These are phyloP conservation scores for Drosophila ambigua DNA, from an alignment of 1,140 invertebrate species.

Conservation along the genomic window DNA sequence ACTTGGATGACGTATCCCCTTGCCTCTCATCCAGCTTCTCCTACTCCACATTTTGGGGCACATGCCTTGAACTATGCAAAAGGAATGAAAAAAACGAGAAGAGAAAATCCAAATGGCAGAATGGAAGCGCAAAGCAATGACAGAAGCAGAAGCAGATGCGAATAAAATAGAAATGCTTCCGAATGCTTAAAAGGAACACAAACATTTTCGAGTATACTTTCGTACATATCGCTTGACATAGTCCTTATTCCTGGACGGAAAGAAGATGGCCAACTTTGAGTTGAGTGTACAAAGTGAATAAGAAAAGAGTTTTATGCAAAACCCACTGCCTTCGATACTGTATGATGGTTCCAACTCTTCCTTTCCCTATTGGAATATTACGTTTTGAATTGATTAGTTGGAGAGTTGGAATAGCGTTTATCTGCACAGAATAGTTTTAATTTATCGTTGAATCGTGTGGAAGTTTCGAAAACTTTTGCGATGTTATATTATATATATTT, in stretches of 20 bases:
- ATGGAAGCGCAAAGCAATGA: constrained; percentile 60
- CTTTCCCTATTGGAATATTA: neutral
- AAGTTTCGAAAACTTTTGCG: no score
- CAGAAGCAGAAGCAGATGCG: constrained; percentile 39
- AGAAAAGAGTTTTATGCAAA: constrained; percentile 40
- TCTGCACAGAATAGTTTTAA: no score
- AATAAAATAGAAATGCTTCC: constrained; percentile 31
- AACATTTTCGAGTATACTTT: constrained; percentile 25
- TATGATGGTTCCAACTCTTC: no score
- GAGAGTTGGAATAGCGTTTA: neutral
- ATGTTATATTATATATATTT: no score
- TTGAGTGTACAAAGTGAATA: constrained; percentile 39
- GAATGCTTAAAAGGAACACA: constrained; percentile 35
- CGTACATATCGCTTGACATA: neutral
- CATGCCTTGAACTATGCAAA: constrained; percentile 73
- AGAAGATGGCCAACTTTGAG: constrained; percentile 23
- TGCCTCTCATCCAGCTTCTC: neutral
- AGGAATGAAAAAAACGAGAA: constrained; percentile 19
- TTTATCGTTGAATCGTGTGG: no score
- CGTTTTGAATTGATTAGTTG: constrained; percentile 33
- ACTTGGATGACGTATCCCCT: neutral
- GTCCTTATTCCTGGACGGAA: constrained; percentile 12
- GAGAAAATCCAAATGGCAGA: constrained; percentile 55
- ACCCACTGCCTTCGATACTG: constrained; percentile 21
- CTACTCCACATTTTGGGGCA: constrained; percentile 32